Conservation (phyloP, 2,888 invertebrate species). For the Aphodius sticticus region DNA sequence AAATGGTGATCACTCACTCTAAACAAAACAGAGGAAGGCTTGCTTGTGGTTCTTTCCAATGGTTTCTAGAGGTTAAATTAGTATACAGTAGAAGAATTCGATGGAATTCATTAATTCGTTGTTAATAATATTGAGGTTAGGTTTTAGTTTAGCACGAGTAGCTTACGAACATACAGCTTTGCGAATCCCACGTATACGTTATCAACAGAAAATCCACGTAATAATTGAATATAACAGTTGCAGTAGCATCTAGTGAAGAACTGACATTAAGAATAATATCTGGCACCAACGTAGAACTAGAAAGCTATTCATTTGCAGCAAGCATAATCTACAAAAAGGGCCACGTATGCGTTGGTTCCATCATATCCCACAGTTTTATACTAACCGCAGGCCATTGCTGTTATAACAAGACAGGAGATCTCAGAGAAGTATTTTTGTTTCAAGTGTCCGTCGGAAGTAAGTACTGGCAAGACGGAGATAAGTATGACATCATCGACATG, state of each 20-base stretch:
- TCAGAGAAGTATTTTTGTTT: background rate
- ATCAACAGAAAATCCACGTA: background rate
- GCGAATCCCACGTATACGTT: background rate
- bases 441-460: conserved; percentile 6
- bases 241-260: background rate
- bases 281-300: background rate
- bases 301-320: background rate
- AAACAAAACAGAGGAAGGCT: too few relatives aligned
- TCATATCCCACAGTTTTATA: conserved; percentile 5
- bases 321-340: conserved; percentile 1
- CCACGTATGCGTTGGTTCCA: conserved; percentile 19
- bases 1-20: too few relatives aligned
- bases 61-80: too few relatives aligned
- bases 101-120: too few relatives aligned
- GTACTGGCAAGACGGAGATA: conserved; percentile 8
- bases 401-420: background rate
- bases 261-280: background rate
- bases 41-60: too few relatives aligned
- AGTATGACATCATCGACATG: background rate
- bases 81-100: too few relatives aligned
- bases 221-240: background rate
- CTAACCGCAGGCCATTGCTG: background rate
- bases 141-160: too few relatives aligned
- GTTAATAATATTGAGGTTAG: too few relatives aligned
- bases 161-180: too few relatives aligned